Evolutionary conservation across 2,113 vertebrate genomes (phyloP), one percentile per base, ranked within the genome.

Genomic region (Zapus hudsonius): DNA sequence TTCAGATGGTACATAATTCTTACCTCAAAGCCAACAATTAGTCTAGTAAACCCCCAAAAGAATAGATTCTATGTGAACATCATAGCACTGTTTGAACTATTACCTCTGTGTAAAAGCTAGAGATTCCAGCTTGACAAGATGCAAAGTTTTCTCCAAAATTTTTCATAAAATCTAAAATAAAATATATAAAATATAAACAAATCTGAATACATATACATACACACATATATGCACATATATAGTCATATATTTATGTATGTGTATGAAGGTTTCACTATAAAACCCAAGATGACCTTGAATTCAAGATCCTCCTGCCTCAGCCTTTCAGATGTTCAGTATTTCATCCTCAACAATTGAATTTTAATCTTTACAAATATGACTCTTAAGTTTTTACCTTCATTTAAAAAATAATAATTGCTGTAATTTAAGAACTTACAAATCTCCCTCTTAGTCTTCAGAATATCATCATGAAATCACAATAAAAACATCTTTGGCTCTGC

Each of bases 111-210:
- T 98, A 97, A 96, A 98, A 98, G 94, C 98, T 99, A 87, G 98
- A 98, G 70, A 98, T 99, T 87, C 99, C 99, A 97, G 98, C 99
- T 97, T 99, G 99, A 97, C 99, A 99, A 0, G 98, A 98, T 15
- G 97, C 98, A 92, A 98, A 97, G 83, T 96, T 33, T 93, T 99
- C 98, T 96, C 98, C 98, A 96, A 98, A 98, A 79, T 97, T 98
- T 66, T 59, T 97, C 36, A 93, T 84, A 61, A 94, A 55, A 98
- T 98, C 99, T 99, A 95, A 70, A 93, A 97, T 97, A 42, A 1
- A 95, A 88, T 69, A 67, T 7, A 96, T 92, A 64, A 64, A 15
- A 25, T 61, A 36, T 64, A 86, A 96, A 97, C 72, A 55, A 96
- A 86, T 74, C 11, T 52, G 52, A 12, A 52, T 52, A 52, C 16